phyloP scores from a whole-genome alignment of 2,797 vertebrate genomes.

The Poliocrania exsul region DNA sequence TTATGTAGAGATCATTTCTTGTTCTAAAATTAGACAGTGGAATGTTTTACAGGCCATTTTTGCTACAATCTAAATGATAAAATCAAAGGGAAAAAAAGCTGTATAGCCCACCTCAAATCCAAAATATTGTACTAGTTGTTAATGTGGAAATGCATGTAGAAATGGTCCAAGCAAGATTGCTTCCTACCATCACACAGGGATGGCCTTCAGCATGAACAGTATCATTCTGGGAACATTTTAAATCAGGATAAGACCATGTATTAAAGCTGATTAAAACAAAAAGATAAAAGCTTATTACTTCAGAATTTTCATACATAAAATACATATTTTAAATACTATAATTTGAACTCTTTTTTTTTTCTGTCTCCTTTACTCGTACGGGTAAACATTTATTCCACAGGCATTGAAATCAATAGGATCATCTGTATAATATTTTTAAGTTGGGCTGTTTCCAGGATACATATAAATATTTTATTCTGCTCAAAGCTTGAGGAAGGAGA shows the following conservation, averaged over 20 bases:
- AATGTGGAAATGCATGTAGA: neutral
- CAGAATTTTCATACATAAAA: neutral
- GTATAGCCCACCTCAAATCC: neutral
- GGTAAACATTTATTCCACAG: neutral
- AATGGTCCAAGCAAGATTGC: neutral
- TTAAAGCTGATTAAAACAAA: neutral
- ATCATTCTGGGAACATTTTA: constrained; percentile 3
- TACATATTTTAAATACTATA: neutral
- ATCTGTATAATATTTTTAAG: constrained; percentile 34
- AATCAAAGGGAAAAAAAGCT: neutral
- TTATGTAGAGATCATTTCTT: neutral
- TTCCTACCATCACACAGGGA: neutral
- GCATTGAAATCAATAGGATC: neutral
- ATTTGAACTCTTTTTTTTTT: neutral
- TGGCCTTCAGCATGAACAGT: neutral
- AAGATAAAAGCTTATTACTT: neutral
- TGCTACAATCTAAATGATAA: neutral
- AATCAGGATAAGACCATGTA: neutral
- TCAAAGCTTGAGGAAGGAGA: constrained; percentile 33
- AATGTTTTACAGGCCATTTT: constrained; percentile 20
- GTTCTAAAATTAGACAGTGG: constrained; percentile 22
- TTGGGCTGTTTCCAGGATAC: constrained; percentile 18
- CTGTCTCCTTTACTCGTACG: neutral
- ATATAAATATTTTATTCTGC: constrained; percentile 56
- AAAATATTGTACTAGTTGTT: constrained; percentile 5